These are phyloP conservation scores for Streptopelia turtur DNA, from an alignment of 2,797 vertebrate genomes.

Conservation along the genomic window DNA sequence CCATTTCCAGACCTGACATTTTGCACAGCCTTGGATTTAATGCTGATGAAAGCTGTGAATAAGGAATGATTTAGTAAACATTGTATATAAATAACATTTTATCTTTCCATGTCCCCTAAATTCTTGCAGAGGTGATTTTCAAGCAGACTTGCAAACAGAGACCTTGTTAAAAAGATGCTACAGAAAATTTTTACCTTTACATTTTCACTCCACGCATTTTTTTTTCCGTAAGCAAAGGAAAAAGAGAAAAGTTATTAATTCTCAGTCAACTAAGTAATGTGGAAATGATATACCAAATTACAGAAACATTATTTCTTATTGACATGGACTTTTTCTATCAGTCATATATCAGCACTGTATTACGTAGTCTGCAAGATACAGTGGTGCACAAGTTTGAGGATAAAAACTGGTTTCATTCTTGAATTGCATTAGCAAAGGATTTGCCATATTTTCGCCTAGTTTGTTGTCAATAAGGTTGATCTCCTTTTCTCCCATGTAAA, in stretches of 20 bases:
- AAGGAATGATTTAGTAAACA: neutral
- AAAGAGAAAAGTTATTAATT: neutral
- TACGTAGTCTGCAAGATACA: neutral
- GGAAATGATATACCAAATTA: neutral
- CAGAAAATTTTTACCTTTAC: neutral
- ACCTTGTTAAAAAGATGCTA: rapidly evolving
- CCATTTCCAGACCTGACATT: neutral
- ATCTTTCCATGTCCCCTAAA: neutral
- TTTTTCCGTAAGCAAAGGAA: neutral
- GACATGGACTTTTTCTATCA: neutral
- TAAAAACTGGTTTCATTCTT: neutral
- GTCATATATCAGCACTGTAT: neutral
- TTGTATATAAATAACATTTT: neutral
- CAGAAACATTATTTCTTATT: neutral
- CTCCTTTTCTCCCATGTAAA: neutral
- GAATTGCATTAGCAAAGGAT: neutral
- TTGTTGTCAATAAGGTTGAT: neutral
- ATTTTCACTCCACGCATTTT: neutral
- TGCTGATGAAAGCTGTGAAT: neutral
- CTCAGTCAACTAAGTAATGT: neutral
- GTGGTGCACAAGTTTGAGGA: neutral
- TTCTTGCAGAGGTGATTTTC: neutral
- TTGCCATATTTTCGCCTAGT: neutral
- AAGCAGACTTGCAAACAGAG: neutral
- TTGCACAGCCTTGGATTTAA: neutral